Conservation (phyloP, 1,140 invertebrate species). For the Procambarus clarkii region DNA sequence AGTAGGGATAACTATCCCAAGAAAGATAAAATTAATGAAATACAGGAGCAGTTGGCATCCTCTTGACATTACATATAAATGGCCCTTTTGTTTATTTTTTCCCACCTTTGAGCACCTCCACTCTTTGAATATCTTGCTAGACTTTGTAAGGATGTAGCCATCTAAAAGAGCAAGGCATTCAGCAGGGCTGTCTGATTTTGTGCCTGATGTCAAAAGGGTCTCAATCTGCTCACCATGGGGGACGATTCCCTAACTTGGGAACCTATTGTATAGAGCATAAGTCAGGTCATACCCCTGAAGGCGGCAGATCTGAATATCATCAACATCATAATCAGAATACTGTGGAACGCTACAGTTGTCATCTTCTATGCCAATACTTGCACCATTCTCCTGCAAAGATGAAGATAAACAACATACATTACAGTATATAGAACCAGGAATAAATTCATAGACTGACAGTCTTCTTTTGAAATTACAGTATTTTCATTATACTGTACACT, state of each 20-base stretch:
- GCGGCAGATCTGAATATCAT: slow-evolving; percentile 62
- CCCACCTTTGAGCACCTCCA: slow-evolving; percentile 5
- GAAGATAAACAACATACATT: not conserved
- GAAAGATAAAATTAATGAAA: slow-evolving; percentile 26
- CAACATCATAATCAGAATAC: slow-evolving; percentile 67
- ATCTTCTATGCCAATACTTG: slow-evolving; percentile 66
- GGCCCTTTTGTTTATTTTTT: not conserved
- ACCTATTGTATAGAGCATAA: slow-evolving; percentile 62
- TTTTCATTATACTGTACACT: too few species aligned
- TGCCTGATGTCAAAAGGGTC: slow-evolving; percentile 33
- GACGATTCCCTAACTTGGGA: slow-evolving; percentile 67
- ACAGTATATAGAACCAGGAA: too few species aligned
- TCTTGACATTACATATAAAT: slow-evolving; percentile 29
- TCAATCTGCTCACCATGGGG: slow-evolving; percentile 29
- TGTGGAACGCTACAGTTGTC: slow-evolving; percentile 58
- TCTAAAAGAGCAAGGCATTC: slow-evolving; percentile 15
- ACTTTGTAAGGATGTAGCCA: not conserved
- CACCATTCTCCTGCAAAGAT: slow-evolving; percentile 49
- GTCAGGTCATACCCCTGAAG: slow-evolving; percentile 63
- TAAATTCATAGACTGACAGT: too few species aligned
- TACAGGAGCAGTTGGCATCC: slow-evolving; percentile 49
- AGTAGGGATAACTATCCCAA: slow-evolving; percentile 42
- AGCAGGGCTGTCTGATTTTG: slow-evolving; percentile 6
- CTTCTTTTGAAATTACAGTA: too few species aligned
- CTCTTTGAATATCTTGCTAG: not conserved